Evolutionary conservation across 1,140 invertebrate species (phyloP).

Genomic region (Conopomorpha cramerella): DNA sequence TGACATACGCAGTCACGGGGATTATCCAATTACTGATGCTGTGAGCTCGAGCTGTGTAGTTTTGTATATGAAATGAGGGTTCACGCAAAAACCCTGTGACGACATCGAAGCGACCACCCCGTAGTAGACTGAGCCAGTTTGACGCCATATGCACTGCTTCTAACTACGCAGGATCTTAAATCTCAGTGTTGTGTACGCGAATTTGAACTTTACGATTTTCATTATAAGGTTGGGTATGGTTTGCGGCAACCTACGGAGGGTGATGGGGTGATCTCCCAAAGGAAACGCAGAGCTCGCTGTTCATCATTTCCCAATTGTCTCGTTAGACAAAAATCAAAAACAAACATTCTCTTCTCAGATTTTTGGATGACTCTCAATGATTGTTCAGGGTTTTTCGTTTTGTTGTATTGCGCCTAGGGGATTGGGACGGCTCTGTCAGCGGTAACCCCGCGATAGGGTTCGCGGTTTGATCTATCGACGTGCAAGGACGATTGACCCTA

Average conservation of each 20-base stretch:
- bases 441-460: too few relatives aligned
- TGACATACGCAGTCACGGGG: too few relatives aligned
- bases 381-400: slow-evolving; percentile 23
- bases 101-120: slow-evolving; percentile 47
- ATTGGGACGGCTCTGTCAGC: slow-evolving; percentile 18
- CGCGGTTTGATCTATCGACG: too few relatives aligned
- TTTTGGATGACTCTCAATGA: slow-evolving; percentile 49
- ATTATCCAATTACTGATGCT: too few relatives aligned
- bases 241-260: slow-evolving; percentile 23
- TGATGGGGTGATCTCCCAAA: slow-evolving; percentile 51
- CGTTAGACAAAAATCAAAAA: slow-evolving; percentile 61
- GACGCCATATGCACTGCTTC: slow-evolving; percentile 44
- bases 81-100: too few relatives aligned
- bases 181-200: slow-evolving; percentile 3
- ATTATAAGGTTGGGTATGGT: slow-evolving; percentile 7
- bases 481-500: too few relatives aligned
- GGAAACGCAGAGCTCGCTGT: slow-evolving; percentile 38
- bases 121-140: slow-evolving; percentile 47
- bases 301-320: slow-evolving; percentile 60
- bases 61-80: too few relatives aligned
- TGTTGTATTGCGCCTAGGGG: slow-evolving; percentile 35
- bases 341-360: slow-evolving; percentile 48
- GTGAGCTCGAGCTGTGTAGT: too few relatives aligned
- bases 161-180: slow-evolving; percentile 20
- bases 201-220: not conserved